Evolutionary conservation across 1,140 invertebrate genomes (phyloP).

Genomic region (Anastrepha ludens): DNA sequence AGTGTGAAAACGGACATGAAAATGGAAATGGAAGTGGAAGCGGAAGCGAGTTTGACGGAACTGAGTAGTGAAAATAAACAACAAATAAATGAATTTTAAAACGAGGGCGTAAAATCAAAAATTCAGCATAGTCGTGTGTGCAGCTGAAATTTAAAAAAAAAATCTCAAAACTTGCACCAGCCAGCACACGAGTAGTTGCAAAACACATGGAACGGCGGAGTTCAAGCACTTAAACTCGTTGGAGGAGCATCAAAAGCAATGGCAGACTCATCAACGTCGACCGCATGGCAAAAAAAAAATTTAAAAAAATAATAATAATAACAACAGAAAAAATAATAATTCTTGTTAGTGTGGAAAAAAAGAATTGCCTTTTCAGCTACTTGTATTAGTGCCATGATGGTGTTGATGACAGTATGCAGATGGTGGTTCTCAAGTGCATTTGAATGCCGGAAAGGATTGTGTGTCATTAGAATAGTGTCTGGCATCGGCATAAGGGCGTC

Average conservation of each 20-base stretch:
- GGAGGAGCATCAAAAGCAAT: slow-evolving; percentile 3
- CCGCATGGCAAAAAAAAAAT: not conserved
- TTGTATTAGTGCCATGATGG: not conserved
- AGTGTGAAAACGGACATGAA: too few relatives aligned
- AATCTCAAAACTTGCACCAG: too few relatives aligned
- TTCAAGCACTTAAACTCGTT: slow-evolving; percentile 4
- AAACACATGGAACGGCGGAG: not conserved
- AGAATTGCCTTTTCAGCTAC: not conserved
- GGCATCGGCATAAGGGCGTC: too few relatives aligned
- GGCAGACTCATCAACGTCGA: slow-evolving; percentile 8
- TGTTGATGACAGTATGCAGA: not conserved
- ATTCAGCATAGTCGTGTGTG: not conserved
- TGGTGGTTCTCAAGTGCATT: not conserved
- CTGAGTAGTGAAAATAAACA: slow-evolving; percentile 16
- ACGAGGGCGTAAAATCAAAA: not conserved
- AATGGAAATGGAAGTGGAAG: not conserved
- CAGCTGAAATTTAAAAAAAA: too few relatives aligned
- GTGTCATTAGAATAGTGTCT: not conserved
- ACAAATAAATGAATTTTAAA: not conserved
- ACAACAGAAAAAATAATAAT: slow-evolving; percentile 17
- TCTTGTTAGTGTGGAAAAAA: not conserved
- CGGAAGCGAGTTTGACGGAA: slow-evolving; percentile 44
- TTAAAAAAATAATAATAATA: not conserved
- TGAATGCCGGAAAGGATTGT: not conserved
- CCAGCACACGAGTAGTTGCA: too few relatives aligned